Conservation (phyloP, 2,888 invertebrate genomes). For the Caenorhabditis sulstoni region DNA sequence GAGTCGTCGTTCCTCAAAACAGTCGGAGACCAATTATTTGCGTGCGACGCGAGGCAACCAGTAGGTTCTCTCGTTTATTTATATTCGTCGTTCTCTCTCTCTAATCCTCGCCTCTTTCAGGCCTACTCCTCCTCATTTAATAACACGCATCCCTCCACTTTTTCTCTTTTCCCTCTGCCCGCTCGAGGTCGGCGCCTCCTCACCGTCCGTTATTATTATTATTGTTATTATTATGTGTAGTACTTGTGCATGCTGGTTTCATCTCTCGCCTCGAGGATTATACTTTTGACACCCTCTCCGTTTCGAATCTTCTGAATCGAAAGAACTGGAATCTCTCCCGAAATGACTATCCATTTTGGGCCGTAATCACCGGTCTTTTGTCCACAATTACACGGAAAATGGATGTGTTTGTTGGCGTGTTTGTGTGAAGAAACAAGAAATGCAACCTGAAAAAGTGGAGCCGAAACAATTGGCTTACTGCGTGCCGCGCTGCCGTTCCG, state of each 20-base stretch:
- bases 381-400: constrained; percentile 49
- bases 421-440: constrained; percentile 47
- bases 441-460: constrained; percentile 32
- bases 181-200: neutral
- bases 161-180: neutral
- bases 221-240: constrained; percentile 43
- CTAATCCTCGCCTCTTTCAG: constrained; percentile 31
- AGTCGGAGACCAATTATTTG: constrained; percentile 37
- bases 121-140: constrained; percentile 31
- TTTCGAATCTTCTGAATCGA: neutral
- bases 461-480: constrained; percentile 56
- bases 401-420: constrained; percentile 28
- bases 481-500: constrained; percentile 39
- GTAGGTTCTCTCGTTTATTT: constrained; percentile 53
- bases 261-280: too few relatives aligned
- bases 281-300: too few relatives aligned
- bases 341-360: neutral
- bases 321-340: neutral
- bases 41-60: constrained; percentile 18
- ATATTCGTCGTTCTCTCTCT: constrained; percentile 31
- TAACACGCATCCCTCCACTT: constrained; percentile 2
- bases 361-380: constrained; percentile 49
- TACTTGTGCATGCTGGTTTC: constrained; percentile 46
- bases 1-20: constrained; percentile 3
- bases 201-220: constrained; percentile 28